phyloP scores from a whole-genome alignment of 2,797 vertebrate genomes.

The Sylvilagus floridanus region DNA sequence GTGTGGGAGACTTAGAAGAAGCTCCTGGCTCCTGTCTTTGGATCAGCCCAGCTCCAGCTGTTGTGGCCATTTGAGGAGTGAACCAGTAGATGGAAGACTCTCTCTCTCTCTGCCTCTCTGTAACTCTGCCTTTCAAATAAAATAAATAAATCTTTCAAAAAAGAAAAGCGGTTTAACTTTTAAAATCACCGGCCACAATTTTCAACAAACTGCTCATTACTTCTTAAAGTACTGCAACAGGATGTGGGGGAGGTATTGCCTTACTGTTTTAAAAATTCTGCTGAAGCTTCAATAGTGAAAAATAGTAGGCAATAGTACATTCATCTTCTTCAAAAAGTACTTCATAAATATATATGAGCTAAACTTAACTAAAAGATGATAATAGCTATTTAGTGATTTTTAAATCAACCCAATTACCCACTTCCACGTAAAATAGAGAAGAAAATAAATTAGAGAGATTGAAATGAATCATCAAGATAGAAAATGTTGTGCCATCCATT shows the following conservation, averaged over 20 bases:
- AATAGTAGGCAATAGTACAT: background rate
- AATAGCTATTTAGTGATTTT: background rate
- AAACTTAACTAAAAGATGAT: background rate
- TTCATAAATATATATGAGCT: background rate
- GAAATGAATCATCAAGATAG: background rate
- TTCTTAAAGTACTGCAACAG: background rate
- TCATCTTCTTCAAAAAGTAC: background rate
- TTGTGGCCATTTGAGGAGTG: too few species aligned
- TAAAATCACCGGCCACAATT: background rate
- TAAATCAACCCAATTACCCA: background rate
- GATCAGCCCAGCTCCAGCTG: too few species aligned
- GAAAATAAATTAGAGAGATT: background rate
- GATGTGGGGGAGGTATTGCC: background rate
- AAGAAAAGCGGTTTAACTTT: background rate
- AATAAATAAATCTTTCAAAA: conserved; percentile 52
- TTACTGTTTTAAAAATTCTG: background rate
- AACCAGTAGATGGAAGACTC: too few species aligned
- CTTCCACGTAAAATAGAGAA: background rate
- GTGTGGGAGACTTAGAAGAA: too few species aligned
- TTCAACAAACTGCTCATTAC: background rate
- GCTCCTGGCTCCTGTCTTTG: too few species aligned
- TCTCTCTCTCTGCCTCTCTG: too few species aligned
- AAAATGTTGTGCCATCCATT: background rate
- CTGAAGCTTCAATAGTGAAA: background rate
- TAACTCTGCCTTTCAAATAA: too few species aligned